Base-by-base conservation (phyloP, 2,797 vertebrate genomes). In the Tiaroga cobitis region DNA sequence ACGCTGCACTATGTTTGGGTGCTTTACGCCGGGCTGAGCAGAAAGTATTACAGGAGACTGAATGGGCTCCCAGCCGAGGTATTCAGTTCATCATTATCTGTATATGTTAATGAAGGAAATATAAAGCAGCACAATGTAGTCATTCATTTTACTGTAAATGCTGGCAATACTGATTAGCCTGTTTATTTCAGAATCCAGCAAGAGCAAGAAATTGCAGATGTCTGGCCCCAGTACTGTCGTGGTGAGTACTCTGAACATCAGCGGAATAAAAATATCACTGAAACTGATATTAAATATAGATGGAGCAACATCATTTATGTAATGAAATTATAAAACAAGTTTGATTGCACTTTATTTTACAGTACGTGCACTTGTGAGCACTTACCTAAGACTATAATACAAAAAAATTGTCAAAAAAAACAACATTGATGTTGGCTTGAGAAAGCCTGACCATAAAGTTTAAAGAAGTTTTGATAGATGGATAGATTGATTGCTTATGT, bases 1-100 rank as follows among this genome's bases (percentile, higher is more conserved):
- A 98, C 97, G 0, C 88, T 97, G 88, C 97, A 96, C 95, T 97
- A 97, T 63, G 93, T 96, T 74, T 96, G 96, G 96, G 95, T 95
- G 76, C 94, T 97, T 0, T 96, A 95, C 92, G 89, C 39, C 13
- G 93, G 93, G 15, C 90, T 97, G 76, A 95, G 93, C 84, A 88
- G 92, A 88, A 96, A 94, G 88, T 93, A 96, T 88, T 81, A 88
- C 80, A 94, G 94, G 90, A 93, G 92, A 85, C 87, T 92, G 4
- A 91, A 90, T 49, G 94, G 93, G 68, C 91, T 90, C 69, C 88
- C 94, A 0, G 87, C 87, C 0, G 91, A 94, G 95, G 97, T 97
- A 90, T 54, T 24, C 16, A 26, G 54, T 7, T 7, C 4, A 19
- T 11, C 24, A 8, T 67, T 78, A 19, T 59, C 56, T 5, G n/a